These are phyloP conservation scores for Drosophila ustulata DNA, from an alignment of 2,888 invertebrate species.

Conservation along the genomic window DNA sequence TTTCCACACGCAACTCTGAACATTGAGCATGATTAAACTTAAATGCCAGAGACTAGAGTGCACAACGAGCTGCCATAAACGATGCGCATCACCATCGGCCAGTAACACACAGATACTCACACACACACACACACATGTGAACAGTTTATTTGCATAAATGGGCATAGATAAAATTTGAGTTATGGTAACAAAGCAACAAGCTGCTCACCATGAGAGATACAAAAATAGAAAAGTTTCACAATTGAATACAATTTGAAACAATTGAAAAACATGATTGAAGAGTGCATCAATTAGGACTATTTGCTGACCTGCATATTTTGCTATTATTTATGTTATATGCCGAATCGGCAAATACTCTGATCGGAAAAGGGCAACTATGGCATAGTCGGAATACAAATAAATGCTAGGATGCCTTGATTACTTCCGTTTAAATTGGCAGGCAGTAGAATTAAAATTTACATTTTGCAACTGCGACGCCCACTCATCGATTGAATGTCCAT, in stretches of 20 bases:
- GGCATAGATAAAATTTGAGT: conserved; percentile 2
- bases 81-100: not conserved
- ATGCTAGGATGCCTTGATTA: conserved; percentile 32
- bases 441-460: conserved; percentile 32
- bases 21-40: conserved; percentile 6
- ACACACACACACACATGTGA: not conserved
- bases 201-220: not conserved
- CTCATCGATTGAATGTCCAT: conserved; percentile 25
- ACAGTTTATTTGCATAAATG: conserved; percentile 10
- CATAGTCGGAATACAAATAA: conserved; percentile 18
- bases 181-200: conserved; percentile 9
- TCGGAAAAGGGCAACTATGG: conserved; percentile 2
- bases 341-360: conserved; percentile 9
- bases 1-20: not conserved
- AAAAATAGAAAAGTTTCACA: not conserved
- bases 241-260: conserved; percentile 5
- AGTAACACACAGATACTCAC: not conserved
- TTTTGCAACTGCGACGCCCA: conserved; percentile 28
- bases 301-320: conserved; percentile 31
- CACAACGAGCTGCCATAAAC: not conserved
- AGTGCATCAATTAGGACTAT: conserved; percentile 26
- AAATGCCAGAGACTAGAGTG: conserved; percentile 9
- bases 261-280: conserved; percentile 11
- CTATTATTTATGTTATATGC: not conserved
- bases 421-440: conserved; percentile 27